Evolutionary conservation across 1,140 invertebrate genomes (phyloP).

Genomic region (Notospermus geniculatus): DNA sequence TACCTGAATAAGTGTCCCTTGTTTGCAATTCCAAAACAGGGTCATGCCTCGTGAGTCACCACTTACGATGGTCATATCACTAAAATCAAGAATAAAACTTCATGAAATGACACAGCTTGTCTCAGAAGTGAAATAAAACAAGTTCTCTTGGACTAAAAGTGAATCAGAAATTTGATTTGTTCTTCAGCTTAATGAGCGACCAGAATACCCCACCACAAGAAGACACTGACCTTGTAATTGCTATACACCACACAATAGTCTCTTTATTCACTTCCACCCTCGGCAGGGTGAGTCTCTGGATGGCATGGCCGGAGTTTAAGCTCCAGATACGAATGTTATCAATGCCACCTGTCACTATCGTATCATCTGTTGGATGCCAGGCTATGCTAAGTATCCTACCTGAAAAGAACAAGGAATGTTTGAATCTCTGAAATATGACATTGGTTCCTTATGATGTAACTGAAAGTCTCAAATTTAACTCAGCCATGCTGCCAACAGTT

Average conservation of each 20-base stretch:
- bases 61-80: conserved; percentile 81
- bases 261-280: conserved; percentile 60
- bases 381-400: conserved; percentile 80
- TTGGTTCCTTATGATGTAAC: too few species aligned
- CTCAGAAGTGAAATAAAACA: not conserved
- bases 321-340: conserved; percentile 86
- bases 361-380: conserved; percentile 74
- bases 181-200: not conserved
- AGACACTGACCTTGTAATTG: conserved; percentile 62
- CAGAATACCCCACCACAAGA: not conserved
- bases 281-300: conserved; percentile 75
- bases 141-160: not conserved
- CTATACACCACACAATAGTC: conserved; percentile 83
- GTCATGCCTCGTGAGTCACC: conserved; percentile 84
- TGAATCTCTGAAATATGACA: too few species aligned
- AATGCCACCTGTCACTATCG: conserved; percentile 78
- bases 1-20: conserved; percentile 68
- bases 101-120: not conserved
- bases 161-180: too few species aligned
- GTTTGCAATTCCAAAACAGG: conserved; percentile 81
- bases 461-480: too few species aligned
- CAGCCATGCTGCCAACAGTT: too few species aligned
- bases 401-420: conserved; percentile 27
- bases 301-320: conserved; percentile 75
- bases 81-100: conserved; percentile 22